These are phyloP conservation scores for Tenrec ecaudatus DNA, from an alignment of 2,113 vertebrate genomes.

Conservation along the genomic window DNA sequence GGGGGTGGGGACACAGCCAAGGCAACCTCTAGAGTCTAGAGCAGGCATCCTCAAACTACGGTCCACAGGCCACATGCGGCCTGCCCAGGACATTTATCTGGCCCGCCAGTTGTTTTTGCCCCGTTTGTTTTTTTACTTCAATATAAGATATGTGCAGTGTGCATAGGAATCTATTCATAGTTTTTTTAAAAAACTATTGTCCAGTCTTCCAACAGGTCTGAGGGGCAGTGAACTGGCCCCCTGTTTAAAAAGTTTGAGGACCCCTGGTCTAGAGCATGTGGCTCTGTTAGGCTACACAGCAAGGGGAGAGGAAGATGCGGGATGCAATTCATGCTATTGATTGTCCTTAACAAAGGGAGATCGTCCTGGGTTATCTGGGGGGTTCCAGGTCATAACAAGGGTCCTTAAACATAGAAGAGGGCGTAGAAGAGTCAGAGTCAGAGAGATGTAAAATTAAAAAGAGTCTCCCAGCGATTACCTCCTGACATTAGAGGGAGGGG, in stretches of 20 bases:
- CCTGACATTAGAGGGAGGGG: background rate
- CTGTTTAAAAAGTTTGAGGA: no score
- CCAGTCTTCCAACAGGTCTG: no score
- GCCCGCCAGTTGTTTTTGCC: no score
- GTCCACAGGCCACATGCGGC: no score
- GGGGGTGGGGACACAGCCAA: background rate
- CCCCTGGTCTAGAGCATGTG: background rate
- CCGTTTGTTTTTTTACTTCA: no score
- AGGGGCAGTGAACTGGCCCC: no score
- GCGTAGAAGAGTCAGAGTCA: background rate
- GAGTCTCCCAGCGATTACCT: background rate
- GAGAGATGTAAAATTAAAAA: background rate
- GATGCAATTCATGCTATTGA: background rate
- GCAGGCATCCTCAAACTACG: background rate
- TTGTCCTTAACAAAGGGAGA: background rate
- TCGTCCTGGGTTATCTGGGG: background rate
- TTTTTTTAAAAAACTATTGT: no score
- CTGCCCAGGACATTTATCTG: no score
- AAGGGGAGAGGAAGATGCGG: background rate
- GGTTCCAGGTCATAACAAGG: background rate
- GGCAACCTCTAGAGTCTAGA: background rate
- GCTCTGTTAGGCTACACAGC: background rate
- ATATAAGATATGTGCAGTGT: no score
- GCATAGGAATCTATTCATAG: no score
- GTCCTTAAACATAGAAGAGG: background rate